Evolutionary conservation across 1,140 invertebrate genomes (phyloP).

Genomic region (Dryas iulia): DNA sequence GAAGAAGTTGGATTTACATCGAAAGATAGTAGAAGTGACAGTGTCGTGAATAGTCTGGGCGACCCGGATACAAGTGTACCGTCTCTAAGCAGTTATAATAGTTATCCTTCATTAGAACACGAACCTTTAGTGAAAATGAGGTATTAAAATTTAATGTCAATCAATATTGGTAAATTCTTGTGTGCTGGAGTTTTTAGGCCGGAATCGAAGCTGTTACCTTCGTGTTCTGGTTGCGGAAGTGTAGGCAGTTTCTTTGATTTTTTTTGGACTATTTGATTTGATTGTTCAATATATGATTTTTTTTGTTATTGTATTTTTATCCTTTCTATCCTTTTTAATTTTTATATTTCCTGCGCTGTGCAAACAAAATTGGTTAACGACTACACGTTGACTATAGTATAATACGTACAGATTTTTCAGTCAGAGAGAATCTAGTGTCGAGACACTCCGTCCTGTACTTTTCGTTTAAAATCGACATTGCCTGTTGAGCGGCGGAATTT

Average conservation of each 20-base stretch:
- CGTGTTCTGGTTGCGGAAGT: no score
- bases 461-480: no score
- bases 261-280: background rate
- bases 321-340: no score
- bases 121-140: slow-evolving; percentile 39
- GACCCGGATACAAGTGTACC: slow-evolving; percentile 28
- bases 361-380: no score
- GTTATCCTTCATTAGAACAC: slow-evolving; percentile 39
- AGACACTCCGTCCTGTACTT: no score
- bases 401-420: no score
- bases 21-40: background rate
- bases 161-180: background rate
- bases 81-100: slow-evolving; percentile 39
- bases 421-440: no score
- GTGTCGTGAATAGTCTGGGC: background rate
- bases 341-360: no score
- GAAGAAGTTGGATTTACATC: background rate
- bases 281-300: background rate
- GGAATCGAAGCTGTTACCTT: background rate
- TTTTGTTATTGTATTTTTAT: no score
- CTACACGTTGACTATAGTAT: no score
- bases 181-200: background rate
- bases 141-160: background rate
- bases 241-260: background rate
- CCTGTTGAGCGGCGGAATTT: no score